Evolutionary conservation across 92 coral and sea anemone genomes (phyloP), one percentile per base, ranked within the genome.

Genomic region (Porites evermanni): DNA sequence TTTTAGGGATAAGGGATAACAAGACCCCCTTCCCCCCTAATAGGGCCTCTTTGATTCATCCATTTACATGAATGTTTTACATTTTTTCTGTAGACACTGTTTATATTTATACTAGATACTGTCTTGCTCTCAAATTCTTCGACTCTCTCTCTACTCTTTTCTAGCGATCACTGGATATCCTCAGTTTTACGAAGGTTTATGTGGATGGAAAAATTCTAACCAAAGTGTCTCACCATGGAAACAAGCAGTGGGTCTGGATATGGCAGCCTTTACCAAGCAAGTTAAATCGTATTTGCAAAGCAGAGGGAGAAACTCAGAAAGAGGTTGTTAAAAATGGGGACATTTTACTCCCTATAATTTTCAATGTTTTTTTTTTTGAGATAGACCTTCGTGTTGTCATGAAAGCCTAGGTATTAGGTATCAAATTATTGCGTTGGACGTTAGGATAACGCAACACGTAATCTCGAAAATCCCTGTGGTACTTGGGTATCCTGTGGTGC

Each of bases 141-240:
- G 2, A 26, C 10, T 60, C 21, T 21, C 11, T 63, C 32, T 2
- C 32, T 64, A 64, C 66, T 44, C 23, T n/a, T 74, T 52, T 47
- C 9, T 26, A 88, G 81, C 19, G n/a, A 67, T 8, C 53, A 60
- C 10, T 17, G 75, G 68, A 19, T 76, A 77, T 67, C 29, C 54
- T 18, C 44, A 53, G 50, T 77, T 77, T 54, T 23, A 54, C 26
- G 47, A 66, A 53, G 88, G 79, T 44, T 18, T 84, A 10, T 76
- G 88, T 29, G 83, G 88, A 64, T 84, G 88, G 88, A 52, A 14
- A 9, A 84, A 84, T 32, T 32, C 81, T 6, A 68, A 14, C 12
- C 38, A 1, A 29, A 53, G 64, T 9, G 51, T 58, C 23, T 2
- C 52, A 18, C 58, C 51, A 3, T 72, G 81, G 81, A 73, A 56